A percentile compares a stretch with the other conserved stretches of the same genome.
phyloP scores from a whole-genome alignment of 2,113 vertebrate species.

The Ceyx cyanopectus region DNA sequence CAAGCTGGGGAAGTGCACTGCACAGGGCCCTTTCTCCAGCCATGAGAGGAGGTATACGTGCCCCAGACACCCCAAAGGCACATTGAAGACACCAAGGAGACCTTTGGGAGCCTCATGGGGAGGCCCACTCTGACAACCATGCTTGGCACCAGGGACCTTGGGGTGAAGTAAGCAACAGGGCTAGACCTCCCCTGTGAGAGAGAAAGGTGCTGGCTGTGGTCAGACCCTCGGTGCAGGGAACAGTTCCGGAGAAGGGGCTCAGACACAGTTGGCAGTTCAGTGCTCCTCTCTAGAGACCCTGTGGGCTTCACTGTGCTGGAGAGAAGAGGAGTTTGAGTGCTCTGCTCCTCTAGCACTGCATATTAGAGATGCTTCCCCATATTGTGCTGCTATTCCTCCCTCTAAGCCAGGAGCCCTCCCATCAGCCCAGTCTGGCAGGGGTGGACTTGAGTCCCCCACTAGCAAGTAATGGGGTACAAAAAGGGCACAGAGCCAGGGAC shows the following conservation, averaged over 20 bases:
- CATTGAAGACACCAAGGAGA: not conserved
- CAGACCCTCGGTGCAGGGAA: accelerated
- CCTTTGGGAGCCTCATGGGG: not conserved
- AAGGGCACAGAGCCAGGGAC: not conserved
- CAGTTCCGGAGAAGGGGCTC: accelerated
- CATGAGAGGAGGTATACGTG: not conserved
- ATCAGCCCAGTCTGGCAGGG: not conserved
- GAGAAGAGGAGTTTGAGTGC: not conserved
- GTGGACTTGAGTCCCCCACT: not conserved
- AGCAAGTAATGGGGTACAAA: not conserved
- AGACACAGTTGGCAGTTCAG: not conserved
- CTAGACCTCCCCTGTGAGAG: not conserved
- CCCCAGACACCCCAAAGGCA: not conserved
- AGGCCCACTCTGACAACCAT: accelerated
- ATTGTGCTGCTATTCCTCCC: not conserved
- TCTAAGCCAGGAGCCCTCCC: not conserved
- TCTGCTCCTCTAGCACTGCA: not conserved
- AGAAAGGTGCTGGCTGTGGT: not conserved
- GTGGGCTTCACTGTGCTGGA: not conserved
- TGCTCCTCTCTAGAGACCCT: not conserved
- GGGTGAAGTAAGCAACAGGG: not conserved
- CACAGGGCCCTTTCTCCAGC: not conserved
- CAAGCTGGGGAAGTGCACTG: not conserved
- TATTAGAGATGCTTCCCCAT: not conserved
- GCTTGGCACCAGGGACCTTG: accelerated